Percentiles rank a stretch among this genome's conserved stretches.
These are phyloP conservation scores for Tineola bisselliella DNA, from an alignment of 2,888 invertebrate species.

Conservation along the genomic window DNA sequence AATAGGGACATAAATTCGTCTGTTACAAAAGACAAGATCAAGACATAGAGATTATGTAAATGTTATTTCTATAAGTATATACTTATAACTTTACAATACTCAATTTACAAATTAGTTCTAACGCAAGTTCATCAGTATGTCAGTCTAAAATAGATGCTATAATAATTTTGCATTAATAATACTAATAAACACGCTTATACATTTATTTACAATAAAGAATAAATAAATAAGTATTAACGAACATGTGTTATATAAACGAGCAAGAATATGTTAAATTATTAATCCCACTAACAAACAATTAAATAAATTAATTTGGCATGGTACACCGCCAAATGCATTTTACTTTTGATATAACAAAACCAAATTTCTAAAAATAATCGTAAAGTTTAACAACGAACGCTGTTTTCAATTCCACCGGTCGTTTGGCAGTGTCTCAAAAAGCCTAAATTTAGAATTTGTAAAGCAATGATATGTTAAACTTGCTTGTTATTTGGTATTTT, in stretches of 20 bases:
- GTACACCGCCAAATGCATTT: not conserved
- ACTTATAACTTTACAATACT: too few relatives aligned
- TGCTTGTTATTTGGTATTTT: constrained; percentile 3
- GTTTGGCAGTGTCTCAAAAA: not conserved
- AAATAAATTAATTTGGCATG: not conserved
- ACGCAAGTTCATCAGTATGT: too few relatives aligned
- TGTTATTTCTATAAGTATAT: too few relatives aligned
- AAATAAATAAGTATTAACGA: too few relatives aligned
- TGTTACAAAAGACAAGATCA: not conserved
- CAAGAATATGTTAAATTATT: too few relatives aligned
- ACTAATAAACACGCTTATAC: too few relatives aligned
- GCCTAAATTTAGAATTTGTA: constrained; percentile 5
- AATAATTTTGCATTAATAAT: too few relatives aligned
- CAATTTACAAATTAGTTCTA: too few relatives aligned
- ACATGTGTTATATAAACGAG: too few relatives aligned
- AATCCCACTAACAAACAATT: not conserved
- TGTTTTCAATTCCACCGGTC: not conserved
- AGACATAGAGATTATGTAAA: too few relatives aligned
- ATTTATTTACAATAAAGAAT: too few relatives aligned
- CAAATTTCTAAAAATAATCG: not conserved
- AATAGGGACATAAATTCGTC: not conserved
- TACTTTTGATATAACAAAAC: not conserved
- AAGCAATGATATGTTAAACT: constrained; percentile 3
- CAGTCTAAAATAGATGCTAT: too few relatives aligned
- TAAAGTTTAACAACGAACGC: not conserved